These are phyloP conservation scores for Musca domestica DNA, from an alignment of 1,140 invertebrate species.

Conservation along the genomic window DNA sequence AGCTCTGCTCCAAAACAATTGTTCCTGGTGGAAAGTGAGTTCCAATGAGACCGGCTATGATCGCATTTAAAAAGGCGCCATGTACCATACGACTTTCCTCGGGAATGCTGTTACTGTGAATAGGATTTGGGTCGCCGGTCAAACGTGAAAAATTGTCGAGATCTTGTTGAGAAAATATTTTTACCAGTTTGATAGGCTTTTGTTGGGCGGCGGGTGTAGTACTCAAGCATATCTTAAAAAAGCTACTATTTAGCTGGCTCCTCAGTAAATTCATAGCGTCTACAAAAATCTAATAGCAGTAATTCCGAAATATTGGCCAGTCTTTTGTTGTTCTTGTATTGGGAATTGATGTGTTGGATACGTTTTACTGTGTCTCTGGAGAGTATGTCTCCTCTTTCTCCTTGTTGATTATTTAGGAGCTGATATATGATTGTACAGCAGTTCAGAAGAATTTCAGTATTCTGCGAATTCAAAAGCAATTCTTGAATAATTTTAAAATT, in stretches of 20 bases:
- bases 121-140: slow-evolving; percentile 74
- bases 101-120: slow-evolving; percentile 63
- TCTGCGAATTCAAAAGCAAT: slow-evolving; percentile 29
- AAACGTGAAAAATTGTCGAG: slow-evolving; percentile 68
- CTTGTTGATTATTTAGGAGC: slow-evolving; percentile 5
- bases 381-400: slow-evolving; percentile 27
- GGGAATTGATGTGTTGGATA: slow-evolving; percentile 29
- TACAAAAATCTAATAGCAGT: slow-evolving; percentile 39
- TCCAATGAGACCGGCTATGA: slow-evolving; percentile 78
- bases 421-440: not conserved
- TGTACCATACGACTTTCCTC: slow-evolving; percentile 66
- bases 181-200: slow-evolving; percentile 63
- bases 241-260: not conserved
- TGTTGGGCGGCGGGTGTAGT: slow-evolving; percentile 42
- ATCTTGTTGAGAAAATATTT: slow-evolving; percentile 66
- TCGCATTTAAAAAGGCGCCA: slow-evolving; percentile 76
- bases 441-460: slow-evolving; percentile 26
- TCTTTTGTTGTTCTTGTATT: slow-evolving; percentile 34
- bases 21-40: slow-evolving; percentile 77
- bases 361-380: slow-evolving; percentile 32
- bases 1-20: slow-evolving; percentile 70
- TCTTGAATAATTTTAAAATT: slow-evolving; percentile 26
- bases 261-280: slow-evolving; percentile 29
- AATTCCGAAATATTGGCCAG: slow-evolving; percentile 36
- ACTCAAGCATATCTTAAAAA: not conserved